Base-by-base conservation (phyloP, 1,140 invertebrate genomes). In the Rhagoletis zephyria region DNA sequence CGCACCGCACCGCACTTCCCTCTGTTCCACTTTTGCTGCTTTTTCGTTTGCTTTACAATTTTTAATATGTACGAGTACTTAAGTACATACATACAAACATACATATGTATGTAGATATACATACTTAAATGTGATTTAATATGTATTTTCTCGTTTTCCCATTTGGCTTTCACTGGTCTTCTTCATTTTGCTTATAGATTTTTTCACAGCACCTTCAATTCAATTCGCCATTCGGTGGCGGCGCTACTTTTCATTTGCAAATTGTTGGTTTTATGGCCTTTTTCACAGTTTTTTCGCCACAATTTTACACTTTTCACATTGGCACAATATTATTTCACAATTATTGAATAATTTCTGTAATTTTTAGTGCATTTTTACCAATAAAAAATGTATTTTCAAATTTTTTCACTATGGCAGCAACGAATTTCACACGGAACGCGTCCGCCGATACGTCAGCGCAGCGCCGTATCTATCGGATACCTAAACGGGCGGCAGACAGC, bases 401-500 rank as follows among this genome's bases (percentile, higher is more conserved):
- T 42, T 30, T 86, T 64, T 86, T 63, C 59, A 64, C 85, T 63
- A 63, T 63, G 10, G 30, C 14, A 86, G 85, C 85, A 30, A n/a
- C 85, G 61, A 87, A 67, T 70, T 64, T 63, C 64, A 87, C 86
- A 70, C 86, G 86, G 74, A 81, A 51, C 74, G 74, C 74, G 74
- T 81, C 48, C 74, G 48, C 74, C 74, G 48, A 86, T 86, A 86
- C 60, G 85, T 86, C 85, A 86, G 63, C 85, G 63, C 86, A 64
- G 48, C 86, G 86, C 48, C 86, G 86, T 67, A 63, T 87, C 61
- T 65, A 64, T 63, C 86, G 86, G 86, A 87, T 87, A 87, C 86
- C 61, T 65, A 87, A 67, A 87, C 64, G 61, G 51, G 59, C 30
- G 51, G 59, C 14, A 56, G 86, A 87, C 86, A 70, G 65, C 86